These are phyloP conservation scores for Drosophila funebris DNA, from an alignment of 1,140 invertebrate species.

Conservation along the genomic window DNA sequence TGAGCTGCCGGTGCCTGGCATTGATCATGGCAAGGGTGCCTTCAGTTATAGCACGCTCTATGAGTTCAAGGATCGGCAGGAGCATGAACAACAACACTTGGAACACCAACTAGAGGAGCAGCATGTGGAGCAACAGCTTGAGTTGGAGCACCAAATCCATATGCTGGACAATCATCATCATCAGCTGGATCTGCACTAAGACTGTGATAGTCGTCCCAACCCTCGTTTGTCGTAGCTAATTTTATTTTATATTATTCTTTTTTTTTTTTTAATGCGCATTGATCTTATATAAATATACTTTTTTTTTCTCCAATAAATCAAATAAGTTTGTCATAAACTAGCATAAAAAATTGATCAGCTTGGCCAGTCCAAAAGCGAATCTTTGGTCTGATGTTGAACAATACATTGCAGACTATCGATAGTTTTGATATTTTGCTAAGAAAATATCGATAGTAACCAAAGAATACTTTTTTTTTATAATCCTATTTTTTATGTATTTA, in stretches of 20 bases:
- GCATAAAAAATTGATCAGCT: too few relatives aligned
- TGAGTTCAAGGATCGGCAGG: constrained; percentile 73
- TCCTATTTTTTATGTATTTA: too few relatives aligned
- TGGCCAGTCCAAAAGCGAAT: too few relatives aligned
- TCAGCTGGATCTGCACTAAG: constrained; percentile 31
- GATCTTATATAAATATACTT: not conserved
- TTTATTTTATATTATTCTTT: constrained; percentile 20
- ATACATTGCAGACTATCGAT: too few relatives aligned
- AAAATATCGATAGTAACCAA: too few relatives aligned
- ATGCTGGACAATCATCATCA: constrained; percentile 32
- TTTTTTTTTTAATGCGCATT: constrained; percentile 12
- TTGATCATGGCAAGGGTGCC: constrained; percentile 78
- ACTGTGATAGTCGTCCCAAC: constrained; percentile 14
- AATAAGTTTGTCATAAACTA: constrained; percentile 25
- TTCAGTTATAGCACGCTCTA: constrained; percentile 79
- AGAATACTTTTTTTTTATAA: too few relatives aligned
- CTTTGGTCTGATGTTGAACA: too few relatives aligned
- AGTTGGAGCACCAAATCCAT: constrained; percentile 47
- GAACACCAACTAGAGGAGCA: constrained; percentile 58
- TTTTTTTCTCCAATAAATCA: constrained; percentile 28
- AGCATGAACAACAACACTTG: constrained; percentile 59
- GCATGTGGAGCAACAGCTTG: constrained; percentile 51
- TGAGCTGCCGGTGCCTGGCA: constrained; percentile 68
- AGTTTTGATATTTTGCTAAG: too few relatives aligned
- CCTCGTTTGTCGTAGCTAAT: constrained; percentile 14